Evolutionary conservation across 35 echinoderm and acorn worm genomes (phyloP).

Genomic region (Acanthaster planci): DNA sequence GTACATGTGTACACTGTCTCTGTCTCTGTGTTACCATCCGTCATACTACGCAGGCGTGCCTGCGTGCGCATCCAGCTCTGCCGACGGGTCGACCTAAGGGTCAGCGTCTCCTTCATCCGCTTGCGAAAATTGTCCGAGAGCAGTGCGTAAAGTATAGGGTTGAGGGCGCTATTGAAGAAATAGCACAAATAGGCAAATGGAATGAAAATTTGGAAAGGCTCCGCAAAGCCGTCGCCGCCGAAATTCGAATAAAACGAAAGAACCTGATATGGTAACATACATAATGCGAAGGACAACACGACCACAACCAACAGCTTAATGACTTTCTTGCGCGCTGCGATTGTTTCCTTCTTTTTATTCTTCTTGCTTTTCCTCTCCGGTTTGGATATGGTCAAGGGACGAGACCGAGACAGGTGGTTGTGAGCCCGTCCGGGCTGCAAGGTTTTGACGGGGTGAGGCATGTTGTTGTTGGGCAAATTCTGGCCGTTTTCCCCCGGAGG

Average conservation of each 20-base stretch:
- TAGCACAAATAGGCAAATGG: conserved; percentile 61
- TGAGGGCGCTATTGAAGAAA: conserved; percentile 88
- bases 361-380: conserved; percentile 27
- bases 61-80: conserved; percentile 20
- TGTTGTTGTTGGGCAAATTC: conserved; percentile 30
- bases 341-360: conserved; percentile 67
- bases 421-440: neutral
- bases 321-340: conserved; percentile 76
- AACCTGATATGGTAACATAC: conserved; percentile 79
- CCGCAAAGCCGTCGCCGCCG: conserved; percentile 3
- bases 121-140: conserved; percentile 89
- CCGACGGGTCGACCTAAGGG: conserved; percentile 28
- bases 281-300: conserved; percentile 78
- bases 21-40: conserved; percentile 67
- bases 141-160: conserved; percentile 89
- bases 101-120: conserved; percentile 66
- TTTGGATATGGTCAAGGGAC: conserved; percentile 1
- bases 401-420: neutral
- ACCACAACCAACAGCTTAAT: conserved; percentile 74
- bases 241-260: conserved; percentile 14
- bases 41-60: conserved; percentile 54
- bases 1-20: conserved; percentile 31
- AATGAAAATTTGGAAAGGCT: conserved; percentile 14
- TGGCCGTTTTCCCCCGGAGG: neutral
- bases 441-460: neutral